phyloP scores from a whole-genome alignment of 2,113 vertebrate genomes.

The Macquaria ambigua region DNA sequence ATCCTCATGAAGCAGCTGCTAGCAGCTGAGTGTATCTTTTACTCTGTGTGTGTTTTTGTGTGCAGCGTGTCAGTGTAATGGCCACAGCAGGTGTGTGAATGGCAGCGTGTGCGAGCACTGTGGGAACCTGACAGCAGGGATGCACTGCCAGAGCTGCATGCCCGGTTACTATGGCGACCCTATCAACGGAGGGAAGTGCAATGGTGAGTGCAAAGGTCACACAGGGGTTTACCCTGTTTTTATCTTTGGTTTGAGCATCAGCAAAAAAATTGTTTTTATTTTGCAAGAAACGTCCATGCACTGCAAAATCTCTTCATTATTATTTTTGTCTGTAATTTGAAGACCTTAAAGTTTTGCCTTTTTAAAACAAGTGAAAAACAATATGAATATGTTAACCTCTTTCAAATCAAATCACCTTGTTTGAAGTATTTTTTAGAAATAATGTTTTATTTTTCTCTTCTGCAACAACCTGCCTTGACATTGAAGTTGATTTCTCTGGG shows the following conservation, averaged over 20 bases:
- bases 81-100: constrained; percentile 95
- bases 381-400: no score
- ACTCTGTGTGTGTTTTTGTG: constrained; percentile 27
- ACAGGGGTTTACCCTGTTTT: not conserved
- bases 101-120: constrained; percentile 93
- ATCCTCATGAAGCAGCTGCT: not conserved
- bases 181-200: constrained; percentile 94
- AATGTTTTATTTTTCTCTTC: not conserved
- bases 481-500: no score
- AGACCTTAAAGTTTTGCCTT: no score
- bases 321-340: no score
- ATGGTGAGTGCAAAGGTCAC: constrained; percentile 83
- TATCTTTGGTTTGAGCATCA: not conserved
- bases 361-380: no score
- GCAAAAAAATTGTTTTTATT: no score
- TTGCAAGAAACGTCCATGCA: no score
- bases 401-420: no score
- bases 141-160: constrained; percentile 95
- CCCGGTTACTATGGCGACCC: constrained; percentile 95
- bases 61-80: constrained; percentile 95
- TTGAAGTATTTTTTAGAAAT: no score
- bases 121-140: constrained; percentile 93
- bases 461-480: not conserved
- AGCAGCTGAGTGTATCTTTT: not conserved
- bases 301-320: no score